A percentile compares a stretch with the other conserved stretches of the same genome.
Conservation (phyloP, 1,140 invertebrate species). For the Drosophila pandora region DNA sequence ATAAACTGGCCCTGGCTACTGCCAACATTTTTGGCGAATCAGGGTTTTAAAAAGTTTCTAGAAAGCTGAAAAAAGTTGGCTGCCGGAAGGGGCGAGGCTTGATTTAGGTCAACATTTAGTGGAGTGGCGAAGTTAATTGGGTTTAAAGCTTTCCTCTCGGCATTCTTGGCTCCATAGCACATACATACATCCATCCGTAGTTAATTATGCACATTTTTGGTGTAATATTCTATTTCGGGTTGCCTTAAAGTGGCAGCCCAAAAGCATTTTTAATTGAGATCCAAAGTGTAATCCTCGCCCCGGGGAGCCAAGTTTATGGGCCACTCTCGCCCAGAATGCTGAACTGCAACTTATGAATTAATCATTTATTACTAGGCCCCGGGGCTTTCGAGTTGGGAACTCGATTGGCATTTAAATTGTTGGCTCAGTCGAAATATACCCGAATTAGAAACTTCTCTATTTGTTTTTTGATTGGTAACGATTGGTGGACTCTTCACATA, state of each 20-base stretch:
- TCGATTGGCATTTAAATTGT: constrained; percentile 19
- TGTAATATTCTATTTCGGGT: constrained; percentile 33
- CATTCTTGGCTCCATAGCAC: constrained; percentile 13
- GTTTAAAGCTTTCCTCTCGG: constrained; percentile 23
- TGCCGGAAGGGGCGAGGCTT: not conserved
- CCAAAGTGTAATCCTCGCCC: constrained; percentile 21
- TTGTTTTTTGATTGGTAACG: not conserved
- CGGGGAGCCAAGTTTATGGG: constrained; percentile 5
- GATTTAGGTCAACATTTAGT: constrained; percentile 48
- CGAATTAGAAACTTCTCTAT: constrained; percentile 5
- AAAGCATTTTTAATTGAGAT: constrained; percentile 37
- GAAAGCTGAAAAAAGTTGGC: not conserved
- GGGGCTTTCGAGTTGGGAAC: constrained; percentile 12
- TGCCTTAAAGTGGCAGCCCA: constrained; percentile 8
- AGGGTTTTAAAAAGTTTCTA: constrained; percentile 54
- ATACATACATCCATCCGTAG: not conserved
- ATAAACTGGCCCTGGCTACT: not conserved
- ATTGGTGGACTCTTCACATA: constrained; percentile 6
- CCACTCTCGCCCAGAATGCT: not conserved
- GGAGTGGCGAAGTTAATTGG: constrained; percentile 45
- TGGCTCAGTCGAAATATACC: not conserved
- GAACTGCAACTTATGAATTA: constrained; percentile 29
- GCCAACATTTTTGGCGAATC: constrained; percentile 10
- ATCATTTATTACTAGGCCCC: constrained; percentile 22
- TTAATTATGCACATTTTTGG: constrained; percentile 36